Percentiles rank a stretch among this genome's conserved stretches.
Evolutionary conservation across 2,888 invertebrate species (phyloP).

Genomic region (Drosophila planitibia): DNA sequence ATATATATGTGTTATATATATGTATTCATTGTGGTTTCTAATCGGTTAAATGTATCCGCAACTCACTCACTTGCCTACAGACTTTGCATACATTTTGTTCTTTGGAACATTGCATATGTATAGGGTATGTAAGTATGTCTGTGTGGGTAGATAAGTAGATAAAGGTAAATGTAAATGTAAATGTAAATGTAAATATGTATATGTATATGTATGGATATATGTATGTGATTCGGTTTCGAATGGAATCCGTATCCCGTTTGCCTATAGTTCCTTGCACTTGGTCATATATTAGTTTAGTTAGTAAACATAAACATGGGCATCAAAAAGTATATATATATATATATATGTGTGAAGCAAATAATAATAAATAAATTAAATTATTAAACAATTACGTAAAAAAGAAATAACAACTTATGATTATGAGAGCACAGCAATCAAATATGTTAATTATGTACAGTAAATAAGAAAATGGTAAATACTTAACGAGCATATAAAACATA

Average conservation of each 20-base stretch:
- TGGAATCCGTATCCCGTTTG: slow-evolving; percentile 38
- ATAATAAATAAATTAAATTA: slow-evolving; percentile 6
- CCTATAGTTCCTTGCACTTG: slow-evolving; percentile 60
- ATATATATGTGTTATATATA: neutral
- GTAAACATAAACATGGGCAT: slow-evolving; percentile 24
- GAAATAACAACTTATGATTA: slow-evolving; percentile 72
- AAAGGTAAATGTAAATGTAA: slow-evolving; percentile 1
- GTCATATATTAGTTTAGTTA: slow-evolving; percentile 56
- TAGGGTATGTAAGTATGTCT: slow-evolving; percentile 42
- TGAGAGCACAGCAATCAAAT: slow-evolving; percentile 70
- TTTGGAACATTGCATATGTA: slow-evolving; percentile 57
- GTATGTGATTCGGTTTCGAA: slow-evolving; percentile 32
- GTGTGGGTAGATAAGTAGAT: slow-evolving; percentile 36
- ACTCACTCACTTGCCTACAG: slow-evolving; percentile 58
- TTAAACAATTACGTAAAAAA: slow-evolving; percentile 51
- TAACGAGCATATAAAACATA: slow-evolving; percentile 71
- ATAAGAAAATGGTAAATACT: slow-evolving; percentile 69
- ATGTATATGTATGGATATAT: slow-evolving; percentile 20
- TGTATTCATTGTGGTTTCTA: slow-evolving; percentile 18
- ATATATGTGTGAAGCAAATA: neutral
- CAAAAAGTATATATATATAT: neutral
- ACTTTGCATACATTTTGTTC: slow-evolving; percentile 33
- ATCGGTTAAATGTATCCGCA: slow-evolving; percentile 64
- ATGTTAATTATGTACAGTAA: slow-evolving; percentile 71
- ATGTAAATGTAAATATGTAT: slow-evolving; percentile 9